These are phyloP conservation scores for Melanaphis sacchari DNA, from an alignment of 1,140 invertebrate genomes.

Conservation along the genomic window DNA sequence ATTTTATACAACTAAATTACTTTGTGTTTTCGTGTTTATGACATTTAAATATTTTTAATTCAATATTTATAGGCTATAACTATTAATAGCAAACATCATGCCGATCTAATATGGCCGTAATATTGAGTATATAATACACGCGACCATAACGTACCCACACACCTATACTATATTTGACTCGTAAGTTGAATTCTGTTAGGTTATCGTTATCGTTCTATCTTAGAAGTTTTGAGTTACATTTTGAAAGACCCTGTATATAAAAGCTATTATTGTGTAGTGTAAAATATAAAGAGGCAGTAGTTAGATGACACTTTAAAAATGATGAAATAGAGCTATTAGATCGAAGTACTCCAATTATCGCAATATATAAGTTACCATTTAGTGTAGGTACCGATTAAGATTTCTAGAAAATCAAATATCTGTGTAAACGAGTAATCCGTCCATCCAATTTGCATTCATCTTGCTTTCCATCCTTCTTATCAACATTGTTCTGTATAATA, in stretches of 20 bases:
- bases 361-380: not conserved
- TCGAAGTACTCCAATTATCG: not conserved
- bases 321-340: not conserved
- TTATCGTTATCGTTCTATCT: too few relatives aligned
- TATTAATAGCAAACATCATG: too few relatives aligned
- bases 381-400: not conserved
- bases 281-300: not conserved
- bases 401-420: not conserved
- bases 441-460: not conserved
- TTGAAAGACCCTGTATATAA: not conserved
- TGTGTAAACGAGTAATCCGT: not conserved
- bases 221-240: too few relatives aligned
- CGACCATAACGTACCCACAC: too few relatives aligned
- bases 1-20: too few relatives aligned
- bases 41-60: too few relatives aligned
- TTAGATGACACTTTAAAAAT: not conserved
- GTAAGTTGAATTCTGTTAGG: too few relatives aligned
- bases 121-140: too few relatives aligned
- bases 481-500: not conserved
- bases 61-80: too few relatives aligned
- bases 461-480: not conserved
- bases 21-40: too few relatives aligned
- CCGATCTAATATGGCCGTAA: too few relatives aligned
- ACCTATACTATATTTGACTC: too few relatives aligned
- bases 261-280: not conserved